phyloP scores from a whole-genome alignment of 2,888 invertebrate genomes.

The Lydus trimaculatus region DNA sequence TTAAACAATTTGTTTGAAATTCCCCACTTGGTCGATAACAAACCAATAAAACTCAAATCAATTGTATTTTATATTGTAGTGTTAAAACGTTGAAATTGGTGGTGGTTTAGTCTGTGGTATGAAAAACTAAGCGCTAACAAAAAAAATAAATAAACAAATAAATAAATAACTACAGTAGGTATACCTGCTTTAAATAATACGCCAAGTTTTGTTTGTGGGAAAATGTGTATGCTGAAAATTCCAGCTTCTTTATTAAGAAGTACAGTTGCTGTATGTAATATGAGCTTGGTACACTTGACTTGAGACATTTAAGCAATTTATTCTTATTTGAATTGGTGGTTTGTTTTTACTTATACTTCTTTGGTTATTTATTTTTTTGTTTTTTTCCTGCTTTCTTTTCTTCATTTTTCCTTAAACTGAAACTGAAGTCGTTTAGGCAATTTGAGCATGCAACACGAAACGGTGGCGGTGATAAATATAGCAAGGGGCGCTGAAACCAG shows the following conservation, averaged over 20 bases:
- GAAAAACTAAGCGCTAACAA: background rate
- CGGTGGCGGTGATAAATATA: slow-evolving; percentile 47
- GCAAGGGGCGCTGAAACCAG: slow-evolving; percentile 43
- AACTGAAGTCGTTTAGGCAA: slow-evolving; percentile 41
- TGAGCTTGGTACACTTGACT: slow-evolving; percentile 17
- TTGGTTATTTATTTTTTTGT: slow-evolving; percentile 24
- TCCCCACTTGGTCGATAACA: background rate
- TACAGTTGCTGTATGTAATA: background rate
- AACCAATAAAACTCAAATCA: background rate
- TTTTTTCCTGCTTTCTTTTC: slow-evolving; percentile 20
- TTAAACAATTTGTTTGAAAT: background rate
- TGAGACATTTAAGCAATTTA: slow-evolving; percentile 32
- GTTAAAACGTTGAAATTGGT: background rate
- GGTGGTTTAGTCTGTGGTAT: background rate
- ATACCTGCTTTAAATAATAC: background rate
- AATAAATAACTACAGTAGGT: too few species aligned
- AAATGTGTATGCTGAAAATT: background rate
- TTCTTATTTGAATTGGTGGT: slow-evolving; percentile 33
- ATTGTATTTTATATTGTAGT: background rate
- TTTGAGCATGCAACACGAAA: slow-evolving; percentile 45
- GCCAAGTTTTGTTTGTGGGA: background rate
- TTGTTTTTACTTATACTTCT: slow-evolving; percentile 24
- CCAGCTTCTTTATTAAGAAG: background rate
- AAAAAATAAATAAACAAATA: background rate
- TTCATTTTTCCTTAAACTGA: slow-evolving; percentile 36